Base-by-base conservation (phyloP, 2,888 invertebrate species). In the Tenthredo livida region DNA sequence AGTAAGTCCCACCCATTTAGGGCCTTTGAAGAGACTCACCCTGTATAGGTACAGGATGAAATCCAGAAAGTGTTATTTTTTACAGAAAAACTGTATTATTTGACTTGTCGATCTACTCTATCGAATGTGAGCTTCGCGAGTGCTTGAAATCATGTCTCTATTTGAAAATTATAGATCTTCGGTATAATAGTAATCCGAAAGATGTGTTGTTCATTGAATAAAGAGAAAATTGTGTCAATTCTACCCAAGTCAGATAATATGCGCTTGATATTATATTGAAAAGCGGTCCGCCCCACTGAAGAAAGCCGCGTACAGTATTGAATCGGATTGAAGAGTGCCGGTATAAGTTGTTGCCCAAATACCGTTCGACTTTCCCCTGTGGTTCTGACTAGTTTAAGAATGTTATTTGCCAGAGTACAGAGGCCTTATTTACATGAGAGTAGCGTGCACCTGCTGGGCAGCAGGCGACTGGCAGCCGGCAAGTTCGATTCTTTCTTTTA, bases 381-480 rank as follows among this genome's bases (percentile, higher is more conserved):
- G 77, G 54, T 17, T 77, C 29, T 54, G 54, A 75, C 75, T 47
- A 75, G 21, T 25, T 75, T 37, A 50, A 75, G 37, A 77, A 61
- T 65, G 80, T 33, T 80, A 80, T 80, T 80, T 80, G 80, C 80
- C 80, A 80, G 25, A 80, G 65, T 61, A 58, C 80, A 21, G 80
- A 61, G 80, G 61, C 86, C 84, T 86, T 86, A 88, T 89, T 88
- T 87, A 87, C 87, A 88, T 87, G 86, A 85, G 85, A 82, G 86
- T 29, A 47, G 37, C 40, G 87, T 86, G 88, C 89, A 88, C 88
- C 88, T 88, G 88, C 87, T 82, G 86, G 86, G 78, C 85, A 85
- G 86, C 88, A 86, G 85, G 86, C 86, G 86, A 83, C 86, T 82
- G 85, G 94, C 94, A 29, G 94, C 95, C 87, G 94, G 95, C 85